A percentile compares a stretch with the other conserved stretches of the same genome.
phyloP scores from a whole-genome alignment of 2,113 vertebrate species.

The Nanger granti region DNA sequence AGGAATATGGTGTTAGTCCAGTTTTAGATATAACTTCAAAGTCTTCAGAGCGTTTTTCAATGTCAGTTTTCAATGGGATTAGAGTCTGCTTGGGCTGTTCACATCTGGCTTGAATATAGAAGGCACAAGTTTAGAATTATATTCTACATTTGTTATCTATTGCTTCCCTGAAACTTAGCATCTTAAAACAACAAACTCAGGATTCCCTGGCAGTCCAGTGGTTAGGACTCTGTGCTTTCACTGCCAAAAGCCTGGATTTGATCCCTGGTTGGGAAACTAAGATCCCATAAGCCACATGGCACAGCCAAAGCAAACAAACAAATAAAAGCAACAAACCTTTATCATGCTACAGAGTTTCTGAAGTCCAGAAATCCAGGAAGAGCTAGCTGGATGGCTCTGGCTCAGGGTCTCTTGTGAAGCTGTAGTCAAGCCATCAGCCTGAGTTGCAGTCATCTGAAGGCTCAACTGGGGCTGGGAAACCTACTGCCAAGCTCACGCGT shows the following conservation, averaged over 20 bases:
- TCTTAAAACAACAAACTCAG: neutral
- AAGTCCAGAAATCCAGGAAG: neutral
- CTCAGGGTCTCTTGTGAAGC: neutral
- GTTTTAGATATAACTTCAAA: neutral
- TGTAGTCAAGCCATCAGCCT: neutral
- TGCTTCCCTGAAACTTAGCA: neutral
- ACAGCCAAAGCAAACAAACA: rapidly evolving
- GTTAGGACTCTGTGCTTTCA: neutral
- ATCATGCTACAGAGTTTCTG: neutral
- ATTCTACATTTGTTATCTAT: neutral
- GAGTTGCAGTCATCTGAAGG: neutral
- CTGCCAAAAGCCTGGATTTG: neutral
- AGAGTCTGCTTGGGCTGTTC: neutral
- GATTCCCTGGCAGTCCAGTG: neutral
- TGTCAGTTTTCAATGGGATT: neutral
- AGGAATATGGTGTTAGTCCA: neutral
- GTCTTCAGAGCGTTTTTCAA: neutral
- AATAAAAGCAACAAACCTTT: neutral
- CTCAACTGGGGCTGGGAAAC: neutral
- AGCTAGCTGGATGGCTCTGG: neutral
- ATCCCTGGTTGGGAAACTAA: neutral
- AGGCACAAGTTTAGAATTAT: neutral
- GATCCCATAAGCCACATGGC: neutral
- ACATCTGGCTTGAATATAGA: neutral
- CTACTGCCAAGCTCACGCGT: rapidly evolving